Conservation (phyloP, 2,888 invertebrate genomes). For the Mesorhabditis belari region DNA sequence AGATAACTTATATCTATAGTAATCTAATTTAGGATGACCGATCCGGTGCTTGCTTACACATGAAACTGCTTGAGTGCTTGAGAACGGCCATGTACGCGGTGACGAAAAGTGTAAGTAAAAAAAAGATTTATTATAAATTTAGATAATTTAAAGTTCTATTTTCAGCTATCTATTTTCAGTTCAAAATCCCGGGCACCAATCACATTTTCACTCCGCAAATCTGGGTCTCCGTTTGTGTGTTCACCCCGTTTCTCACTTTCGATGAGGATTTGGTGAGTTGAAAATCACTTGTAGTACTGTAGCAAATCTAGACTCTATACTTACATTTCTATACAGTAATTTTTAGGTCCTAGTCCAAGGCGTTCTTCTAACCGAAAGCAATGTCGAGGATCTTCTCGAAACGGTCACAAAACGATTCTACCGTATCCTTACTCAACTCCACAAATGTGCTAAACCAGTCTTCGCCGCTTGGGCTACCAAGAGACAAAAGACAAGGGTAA, state of each 20-base stretch:
- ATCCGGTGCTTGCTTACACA: slow-evolving; percentile 53
- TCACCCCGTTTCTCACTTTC: slow-evolving; percentile 69
- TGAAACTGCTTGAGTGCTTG: slow-evolving; percentile 53
- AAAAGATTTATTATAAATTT: no score
- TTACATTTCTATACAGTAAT: slow-evolving; percentile 8
- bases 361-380: slow-evolving; percentile 63
- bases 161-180: slow-evolving; percentile 58
- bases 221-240: slow-evolving; percentile 70
- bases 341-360: slow-evolving; percentile 56
- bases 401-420: slow-evolving; percentile 59
- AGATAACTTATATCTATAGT: no score
- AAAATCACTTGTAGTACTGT: neutral
- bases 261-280: slow-evolving; percentile 64
- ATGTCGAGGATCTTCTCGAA: slow-evolving; percentile 62
- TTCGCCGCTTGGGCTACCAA: slow-evolving; percentile 30
- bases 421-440: slow-evolving; percentile 22
- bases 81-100: slow-evolving; percentile 53
- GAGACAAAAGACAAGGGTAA: slow-evolving; percentile 16
- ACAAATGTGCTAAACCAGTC: slow-evolving; percentile 32
- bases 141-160: neutral
- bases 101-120: slow-evolving; percentile 54
- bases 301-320: neutral
- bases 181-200: slow-evolving; percentile 66
- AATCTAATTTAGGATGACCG: slow-evolving; percentile 53
- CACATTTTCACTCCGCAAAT: slow-evolving; percentile 64